Percentiles rank a stretch among this genome's conserved stretches.
phyloP scores from a whole-genome alignment of 2,113 vertebrate species.

The Seriola rivoliana region DNA sequence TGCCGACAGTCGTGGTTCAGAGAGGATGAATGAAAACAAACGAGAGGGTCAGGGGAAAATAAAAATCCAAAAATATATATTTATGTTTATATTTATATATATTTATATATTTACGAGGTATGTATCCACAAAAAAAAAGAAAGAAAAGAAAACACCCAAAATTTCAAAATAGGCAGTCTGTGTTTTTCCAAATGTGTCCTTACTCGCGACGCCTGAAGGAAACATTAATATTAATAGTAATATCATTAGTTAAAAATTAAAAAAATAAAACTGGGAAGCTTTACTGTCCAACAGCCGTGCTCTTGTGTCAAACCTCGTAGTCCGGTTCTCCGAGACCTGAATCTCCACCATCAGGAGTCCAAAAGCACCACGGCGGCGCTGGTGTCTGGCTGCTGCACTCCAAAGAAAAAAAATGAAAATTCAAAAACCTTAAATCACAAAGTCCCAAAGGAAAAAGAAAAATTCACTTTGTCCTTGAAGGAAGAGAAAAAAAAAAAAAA shows the following conservation, averaged over 20 bases:
- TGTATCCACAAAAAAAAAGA: conserved; percentile 82
- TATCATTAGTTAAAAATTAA: conserved; percentile 67
- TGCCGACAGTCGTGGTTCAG: conserved; percentile 30
- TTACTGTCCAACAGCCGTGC: conserved; percentile 64
- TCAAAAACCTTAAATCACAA: conserved; percentile 48
- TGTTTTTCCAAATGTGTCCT: conserved; percentile 72
- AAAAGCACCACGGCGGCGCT: conserved; percentile 55
- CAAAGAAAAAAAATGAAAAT: conserved; percentile 38
- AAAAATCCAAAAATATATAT: conserved; percentile 87
- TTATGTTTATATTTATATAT: conserved; percentile 84
- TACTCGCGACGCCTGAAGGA: conserved; percentile 67
- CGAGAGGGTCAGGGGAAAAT: conserved; percentile 61
- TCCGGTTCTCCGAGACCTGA: conserved; percentile 52
- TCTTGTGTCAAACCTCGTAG: conserved; percentile 43
- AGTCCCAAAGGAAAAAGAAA: conserved; percentile 57
- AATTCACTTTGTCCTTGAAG: conserved; percentile 49
- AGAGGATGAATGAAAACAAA: conserved; percentile 53
- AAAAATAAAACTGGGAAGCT: conserved; percentile 74
- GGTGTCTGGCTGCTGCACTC: conserved; percentile 56
- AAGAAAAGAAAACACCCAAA: conserved; percentile 73
- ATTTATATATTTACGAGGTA: conserved; percentile 87
- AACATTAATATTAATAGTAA: conserved; percentile 74
- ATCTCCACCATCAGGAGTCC: conserved; percentile 66
- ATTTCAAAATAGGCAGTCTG: conserved; percentile 79
- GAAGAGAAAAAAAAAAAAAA: conserved; percentile 12